Evolutionary conservation across 2,888 invertebrate genomes (phyloP), one percentile per base, ranked within the genome.

Genomic region (Tridacna crocea): DNA sequence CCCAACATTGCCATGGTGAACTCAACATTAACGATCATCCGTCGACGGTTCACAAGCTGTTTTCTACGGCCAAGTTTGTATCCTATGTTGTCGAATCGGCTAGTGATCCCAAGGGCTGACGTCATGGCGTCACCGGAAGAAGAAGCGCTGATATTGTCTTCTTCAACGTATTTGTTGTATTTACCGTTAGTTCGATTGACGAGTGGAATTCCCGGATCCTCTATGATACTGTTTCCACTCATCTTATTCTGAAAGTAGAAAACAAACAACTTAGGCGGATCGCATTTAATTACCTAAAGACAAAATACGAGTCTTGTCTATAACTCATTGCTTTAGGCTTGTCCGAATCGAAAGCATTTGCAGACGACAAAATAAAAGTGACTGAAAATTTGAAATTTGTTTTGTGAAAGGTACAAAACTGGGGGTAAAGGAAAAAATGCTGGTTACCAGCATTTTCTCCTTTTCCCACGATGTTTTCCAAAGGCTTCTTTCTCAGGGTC

Each of bases 131-230:
- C 72, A 22, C 83, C 77, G 60, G 79, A 73, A 4, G 87, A 74
- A 4, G 85, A 82, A 15, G 48, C 77, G 60, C 78, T 79, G 36
- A 72, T 75, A 36, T 60, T 80, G 15, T 85, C 82, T 13, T 79
- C 86, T 46, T 88, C 89, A 17, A 90, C 87, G 72, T 91, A 91
- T 76, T 87, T 88, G 24, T 83, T 78, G 76, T 88, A 90, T 51
- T 89, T 88, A 1, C 89, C 90, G 66, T 90, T 88, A 15, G 80
- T 63, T 24, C 89, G 76, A 58, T 86, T 86, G 0, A 91, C 91
- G 36, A 91, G 79, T 0, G 91, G 91, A 47, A 91, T 90, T 8
- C 90, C 91, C 8, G 91, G 91, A 76, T 91, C 91, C 60, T 91
- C 90, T 1, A 88, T 77, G 3, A 88, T 74, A 19, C 87, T 85